Evolutionary conservation across 2,888 invertebrate species (phyloP).

Genomic region (Trichogramma evanescens): DNA sequence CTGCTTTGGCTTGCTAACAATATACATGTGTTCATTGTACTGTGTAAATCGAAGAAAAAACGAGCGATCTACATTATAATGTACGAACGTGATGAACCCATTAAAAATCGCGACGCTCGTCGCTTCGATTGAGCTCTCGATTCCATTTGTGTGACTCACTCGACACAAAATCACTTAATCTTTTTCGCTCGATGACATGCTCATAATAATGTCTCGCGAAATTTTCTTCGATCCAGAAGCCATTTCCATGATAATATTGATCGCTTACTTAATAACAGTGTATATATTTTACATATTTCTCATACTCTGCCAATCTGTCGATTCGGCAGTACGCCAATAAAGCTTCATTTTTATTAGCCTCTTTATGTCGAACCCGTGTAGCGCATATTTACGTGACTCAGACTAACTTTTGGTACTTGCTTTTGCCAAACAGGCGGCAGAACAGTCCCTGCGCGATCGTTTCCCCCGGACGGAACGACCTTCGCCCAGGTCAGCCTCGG

Average conservation of each 20-base stretch:
- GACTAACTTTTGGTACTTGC: not conserved
- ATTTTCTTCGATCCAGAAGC: too few species aligned
- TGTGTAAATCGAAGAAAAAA: too few species aligned
- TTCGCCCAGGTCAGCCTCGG: constrained; percentile 85
- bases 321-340: not conserved
- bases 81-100: too few species aligned
- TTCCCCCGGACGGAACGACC: constrained; percentile 87
- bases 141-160: too few species aligned
- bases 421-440: constrained; percentile 60
- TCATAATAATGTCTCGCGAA: too few species aligned
- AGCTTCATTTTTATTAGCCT: constrained; percentile 9
- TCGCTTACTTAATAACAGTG: not conserved
- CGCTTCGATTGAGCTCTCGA: too few species aligned
- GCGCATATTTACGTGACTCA: not conserved
- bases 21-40: too few species aligned
- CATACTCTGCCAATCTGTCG: not conserved
- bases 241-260: not conserved
- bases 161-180: too few species aligned
- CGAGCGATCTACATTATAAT: too few species aligned
- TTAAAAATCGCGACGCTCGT: too few species aligned
- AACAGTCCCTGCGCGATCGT: constrained; percentile 82
- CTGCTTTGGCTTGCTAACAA: too few species aligned
- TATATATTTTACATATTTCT: not conserved
- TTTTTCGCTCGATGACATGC: too few species aligned
- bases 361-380: not conserved